Evolutionary conservation across 2,113 vertebrate genomes (phyloP), one percentile per base, ranked within the genome.

Genomic region (Erpornis zantholeuca): DNA sequence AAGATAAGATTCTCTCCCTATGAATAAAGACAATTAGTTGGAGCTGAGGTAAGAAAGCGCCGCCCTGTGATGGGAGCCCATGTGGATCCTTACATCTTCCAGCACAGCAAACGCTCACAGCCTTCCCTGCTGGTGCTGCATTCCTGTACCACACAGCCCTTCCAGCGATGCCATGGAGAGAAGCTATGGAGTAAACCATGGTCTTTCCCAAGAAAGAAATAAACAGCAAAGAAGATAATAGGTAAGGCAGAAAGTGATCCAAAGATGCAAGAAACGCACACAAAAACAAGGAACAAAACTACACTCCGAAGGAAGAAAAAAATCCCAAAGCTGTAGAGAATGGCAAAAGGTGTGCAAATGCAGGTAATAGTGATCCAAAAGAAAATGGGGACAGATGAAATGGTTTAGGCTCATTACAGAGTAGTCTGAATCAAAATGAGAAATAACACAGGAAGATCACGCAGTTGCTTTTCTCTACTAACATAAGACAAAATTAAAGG

Each of bases 81-180:
- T 40, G 72, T 18, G 44, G 31, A 88, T 56, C 65, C 31, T 78
- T 5, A 33, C 40, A 63, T 49, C 70, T 63, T n/a, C 44, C 54
- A 77, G 66, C 65, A 59, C 57, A 42, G 38, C 33, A 69, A 33
- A 24, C 1, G 54, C 64, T 64, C 76, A 59, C 11, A 66, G 79
- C 68, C 36, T 70, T 70, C 49, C 76, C 60, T 66, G 8, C 4
- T 23, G 11, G 1, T 50, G 54, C 79, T 53, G 42, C 12, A 31
- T 4, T 47, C 71, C 16, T 24, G 11, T 5, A 63, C 19, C 64
- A 88, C 64, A 36, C 53, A 83, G 11, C 0, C 1, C 28, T 53
- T 61, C 27, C 50, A 49, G 50, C 1, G 0, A 27, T 25, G 42
- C 47, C 66, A 38, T 1, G 0, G 1, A 61, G 13, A 70, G 38